These are phyloP conservation scores for Camarhynchus parvulus DNA, from an alignment of 2,113 vertebrate genomes.

Conservation along the genomic window DNA sequence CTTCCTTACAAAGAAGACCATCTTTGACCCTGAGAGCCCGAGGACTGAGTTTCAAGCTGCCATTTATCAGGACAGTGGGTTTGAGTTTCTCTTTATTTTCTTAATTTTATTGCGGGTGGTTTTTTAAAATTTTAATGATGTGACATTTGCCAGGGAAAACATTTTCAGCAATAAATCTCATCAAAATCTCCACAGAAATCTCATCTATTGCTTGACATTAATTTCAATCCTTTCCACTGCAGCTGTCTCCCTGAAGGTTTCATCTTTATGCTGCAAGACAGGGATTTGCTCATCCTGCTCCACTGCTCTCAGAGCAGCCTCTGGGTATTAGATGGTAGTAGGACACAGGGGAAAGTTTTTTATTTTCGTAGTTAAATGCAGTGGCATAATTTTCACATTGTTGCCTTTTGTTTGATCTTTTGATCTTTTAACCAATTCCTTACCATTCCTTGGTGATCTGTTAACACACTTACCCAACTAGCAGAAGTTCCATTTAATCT, in stretches of 20 bases:
- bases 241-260: slow-evolving; percentile 3
- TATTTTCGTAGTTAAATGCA: neutral
- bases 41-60: neutral
- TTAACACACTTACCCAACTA: neutral
- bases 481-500: neutral
- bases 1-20: neutral
- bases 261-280: neutral
- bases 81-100: neutral
- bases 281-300: slow-evolving; percentile 1
- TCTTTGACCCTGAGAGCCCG: neutral
- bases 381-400: neutral
- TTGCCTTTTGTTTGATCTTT: neutral
- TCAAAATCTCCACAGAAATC: slow-evolving; percentile 30
- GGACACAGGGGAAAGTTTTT: neutral
- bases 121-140: neutral
- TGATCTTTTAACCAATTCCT: neutral
- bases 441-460: neutral
- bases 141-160: slow-evolving; percentile 38
- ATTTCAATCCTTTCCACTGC: neutral
- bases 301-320: neutral
- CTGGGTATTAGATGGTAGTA: neutral
- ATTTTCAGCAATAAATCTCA: slow-evolving; percentile 47
- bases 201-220: slow-evolving; percentile 43
- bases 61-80: neutral
- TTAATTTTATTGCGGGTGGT: neutral